Evolutionary conservation across 2,113 vertebrate genomes (phyloP).

Genomic region (Tychaedon coryphoeus): DNA sequence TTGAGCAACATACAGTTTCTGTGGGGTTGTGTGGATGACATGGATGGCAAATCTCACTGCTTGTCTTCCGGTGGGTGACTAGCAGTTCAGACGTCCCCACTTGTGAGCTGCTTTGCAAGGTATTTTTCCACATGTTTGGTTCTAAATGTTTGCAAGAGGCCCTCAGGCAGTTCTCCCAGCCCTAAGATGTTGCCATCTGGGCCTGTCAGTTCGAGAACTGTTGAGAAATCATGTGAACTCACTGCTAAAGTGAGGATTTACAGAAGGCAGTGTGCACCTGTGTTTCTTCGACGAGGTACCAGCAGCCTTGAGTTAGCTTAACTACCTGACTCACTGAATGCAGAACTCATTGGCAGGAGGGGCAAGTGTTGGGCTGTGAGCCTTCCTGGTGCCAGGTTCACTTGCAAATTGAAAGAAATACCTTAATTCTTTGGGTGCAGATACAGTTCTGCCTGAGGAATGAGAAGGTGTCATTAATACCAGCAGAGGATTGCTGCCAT

Average conservation of each 20-base stretch:
- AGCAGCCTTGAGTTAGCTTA: not conserved
- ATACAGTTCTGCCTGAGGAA: not conserved
- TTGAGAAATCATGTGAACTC: slow-evolving; percentile 37
- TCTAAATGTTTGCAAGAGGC: slow-evolving; percentile 53
- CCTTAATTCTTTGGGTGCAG: not conserved
- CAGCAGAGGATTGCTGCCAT: not conserved
- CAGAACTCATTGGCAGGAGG: not conserved
- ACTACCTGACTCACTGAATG: not conserved
- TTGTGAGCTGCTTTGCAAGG: not conserved
- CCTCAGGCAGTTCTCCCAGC: slow-evolving; percentile 31
- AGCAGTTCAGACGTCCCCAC: not conserved
- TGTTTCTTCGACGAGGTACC: slow-evolving; percentile 4
- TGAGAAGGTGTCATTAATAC: not conserved
- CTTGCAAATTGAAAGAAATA: slow-evolving; percentile 28
- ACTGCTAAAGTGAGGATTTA: slow-evolving; percentile 5
- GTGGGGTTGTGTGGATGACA: slow-evolving; percentile 1
- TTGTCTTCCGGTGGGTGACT: not conserved
- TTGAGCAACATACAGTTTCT: not conserved
- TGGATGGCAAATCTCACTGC: not conserved
- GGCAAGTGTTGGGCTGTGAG: not conserved
- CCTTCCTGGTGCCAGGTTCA: not conserved
- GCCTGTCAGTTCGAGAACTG: slow-evolving; percentile 32
- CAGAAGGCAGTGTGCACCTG: slow-evolving; percentile 16
- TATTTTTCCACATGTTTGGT: slow-evolving; percentile 22
- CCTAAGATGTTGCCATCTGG: slow-evolving; percentile 52